Base-by-base conservation (phyloP, 2,113 vertebrate species). In the Electrona antarctica region DNA sequence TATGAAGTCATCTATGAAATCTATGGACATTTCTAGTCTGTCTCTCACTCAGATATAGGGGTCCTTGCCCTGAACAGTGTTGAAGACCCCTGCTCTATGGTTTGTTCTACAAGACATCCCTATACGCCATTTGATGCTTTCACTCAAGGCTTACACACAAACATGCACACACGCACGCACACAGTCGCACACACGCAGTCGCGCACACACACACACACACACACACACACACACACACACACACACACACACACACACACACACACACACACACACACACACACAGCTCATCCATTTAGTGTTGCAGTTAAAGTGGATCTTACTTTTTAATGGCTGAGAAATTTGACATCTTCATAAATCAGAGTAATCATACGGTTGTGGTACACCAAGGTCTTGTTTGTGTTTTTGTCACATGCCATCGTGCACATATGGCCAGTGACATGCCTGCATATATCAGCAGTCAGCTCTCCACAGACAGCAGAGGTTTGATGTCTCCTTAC, bases 321-420 rank as follows among this genome's bases (percentile, higher is more conserved):
- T 83, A 78, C 33, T 77, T 83, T 87, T 81, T 71, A 79, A 57
- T 48, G 66, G 72, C 56, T 73, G 67, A 70, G 5, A 6, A 46
- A 73, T 78, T 64, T 76, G 85, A 88, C 85, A 70, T 90, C 69
- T 86, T 88, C 71, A 85, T 88, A 90, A 89, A 90, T 91, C 84
- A 85, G 79, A 29, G 51, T 81, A 88, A 89, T 84, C 69, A 84
- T 46, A 79, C 70, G 81, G 59, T 82, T 84, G 84, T 66, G 78
- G 85, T 84, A 11, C 71, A 85, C 84, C 69, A 71, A 75, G 70
- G 75, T 62, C 82, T 83, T 86, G 81, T 88, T 90, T 88, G 76
- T 81, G 76, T 82, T 77, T 82, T 68, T 85, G 80, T 73, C 85
- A 87, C 89, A 21, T 89, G 67, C 69, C 77, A 64, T 41, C 33